Conservation (phyloP, 2,888 invertebrate species). For the Microplitis manilae region DNA sequence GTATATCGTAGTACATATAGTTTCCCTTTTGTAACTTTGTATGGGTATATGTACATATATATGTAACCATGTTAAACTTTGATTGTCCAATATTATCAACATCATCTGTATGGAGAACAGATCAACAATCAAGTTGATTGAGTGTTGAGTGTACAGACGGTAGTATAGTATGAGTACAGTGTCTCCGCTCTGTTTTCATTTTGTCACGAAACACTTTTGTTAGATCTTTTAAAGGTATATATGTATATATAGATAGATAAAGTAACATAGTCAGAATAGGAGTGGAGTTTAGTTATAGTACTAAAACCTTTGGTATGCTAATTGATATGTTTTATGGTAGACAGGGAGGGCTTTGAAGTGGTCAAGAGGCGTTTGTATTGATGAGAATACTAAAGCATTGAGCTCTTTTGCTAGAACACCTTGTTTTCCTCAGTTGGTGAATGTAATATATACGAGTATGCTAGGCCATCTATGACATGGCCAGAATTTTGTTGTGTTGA, state of each 20-base stretch:
- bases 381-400: constrained; percentile 50
- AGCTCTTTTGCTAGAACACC: constrained; percentile 20
- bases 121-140: not conserved
- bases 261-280: not conserved
- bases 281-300: not conserved
- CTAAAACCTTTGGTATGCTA: constrained; percentile 59
- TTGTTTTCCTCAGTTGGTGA: not conserved
- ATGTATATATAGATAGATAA: not conserved
- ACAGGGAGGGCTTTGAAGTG: constrained; percentile 62
- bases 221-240: constrained; percentile 6
- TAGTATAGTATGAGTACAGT: not conserved
- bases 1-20: not conserved
- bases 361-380: constrained; percentile 57
- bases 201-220: not conserved
- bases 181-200: constrained; percentile 11
- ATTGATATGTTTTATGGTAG: constrained; percentile 62
- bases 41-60: not conserved
- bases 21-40: not conserved
- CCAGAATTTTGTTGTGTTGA: constrained; percentile 2
- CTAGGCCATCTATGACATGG: not conserved
- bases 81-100: constrained; percentile 1
- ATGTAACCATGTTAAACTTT: not conserved
- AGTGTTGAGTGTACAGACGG: not conserved
- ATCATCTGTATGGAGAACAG: not conserved
- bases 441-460: constrained; percentile 13